Evolutionary conservation across 2,113 vertebrate genomes (phyloP).

Genomic region (Gulo gulo): DNA sequence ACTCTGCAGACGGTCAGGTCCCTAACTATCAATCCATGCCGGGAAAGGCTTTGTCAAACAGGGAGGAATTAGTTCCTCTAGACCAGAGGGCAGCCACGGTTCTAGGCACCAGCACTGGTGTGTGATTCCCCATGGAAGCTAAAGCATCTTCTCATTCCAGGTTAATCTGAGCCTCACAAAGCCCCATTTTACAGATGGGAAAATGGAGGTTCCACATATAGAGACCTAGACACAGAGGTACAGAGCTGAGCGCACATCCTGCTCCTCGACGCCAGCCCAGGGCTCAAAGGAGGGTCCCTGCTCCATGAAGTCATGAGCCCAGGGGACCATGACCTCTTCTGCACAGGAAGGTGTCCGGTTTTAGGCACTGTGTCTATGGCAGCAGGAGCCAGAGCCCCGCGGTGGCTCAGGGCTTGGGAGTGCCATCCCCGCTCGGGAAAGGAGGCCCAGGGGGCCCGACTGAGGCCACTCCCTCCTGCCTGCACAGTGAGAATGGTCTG

Average conservation of each 20-base stretch:
- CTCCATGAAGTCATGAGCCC: fast-evolving
- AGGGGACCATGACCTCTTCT: not conserved
- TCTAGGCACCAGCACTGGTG: not conserved
- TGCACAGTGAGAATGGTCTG: not conserved
- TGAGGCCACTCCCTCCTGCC: not conserved
- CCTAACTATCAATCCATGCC: not conserved
- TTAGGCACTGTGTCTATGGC: fast-evolving
- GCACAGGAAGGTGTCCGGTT: fast-evolving
- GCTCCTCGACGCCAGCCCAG: not conserved
- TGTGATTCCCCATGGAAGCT: not conserved
- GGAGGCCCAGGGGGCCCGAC: not conserved
- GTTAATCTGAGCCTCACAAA: not conserved
- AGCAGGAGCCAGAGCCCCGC: not conserved
- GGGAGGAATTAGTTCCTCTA: not conserved
- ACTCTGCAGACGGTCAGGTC: not conserved
- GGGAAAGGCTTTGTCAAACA: fast-evolving
- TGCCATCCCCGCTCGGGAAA: not conserved
- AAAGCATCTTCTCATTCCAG: too few relatives aligned
- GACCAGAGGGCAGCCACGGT: fast-evolving
- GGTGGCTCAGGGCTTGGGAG: not conserved
- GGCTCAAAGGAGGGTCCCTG: not conserved
- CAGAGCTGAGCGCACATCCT: not conserved
- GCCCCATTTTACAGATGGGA: not conserved
- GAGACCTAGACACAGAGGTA: too few relatives aligned
- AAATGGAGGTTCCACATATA: not conserved